A percentile compares a stretch with the other conserved stretches of the same genome.
phyloP scores from a whole-genome alignment of 2,113 vertebrate species.

The Poicephalus meyeri region DNA sequence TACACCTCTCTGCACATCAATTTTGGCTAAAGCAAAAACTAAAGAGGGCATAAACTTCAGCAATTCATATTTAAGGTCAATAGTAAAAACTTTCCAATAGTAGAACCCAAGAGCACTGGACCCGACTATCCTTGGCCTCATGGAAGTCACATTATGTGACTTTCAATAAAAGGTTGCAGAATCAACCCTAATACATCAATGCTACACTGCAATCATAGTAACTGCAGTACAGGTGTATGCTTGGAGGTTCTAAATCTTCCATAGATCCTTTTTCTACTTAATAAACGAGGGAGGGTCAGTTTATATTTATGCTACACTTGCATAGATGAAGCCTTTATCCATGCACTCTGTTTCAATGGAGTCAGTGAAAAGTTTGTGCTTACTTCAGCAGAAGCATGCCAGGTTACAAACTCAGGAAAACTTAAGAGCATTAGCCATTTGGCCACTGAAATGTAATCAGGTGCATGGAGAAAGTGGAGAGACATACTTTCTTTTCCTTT shows the following conservation, averaged over 20 bases:
- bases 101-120: not conserved
- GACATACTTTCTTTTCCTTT: not conserved
- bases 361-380: not conserved
- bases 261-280: not conserved
- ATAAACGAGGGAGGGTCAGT: not conserved
- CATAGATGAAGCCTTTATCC: fast-evolving
- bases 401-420: not conserved
- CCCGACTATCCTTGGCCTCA: not conserved
- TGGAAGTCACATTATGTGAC: not conserved
- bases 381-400: not conserved
- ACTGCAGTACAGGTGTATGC: not conserved
- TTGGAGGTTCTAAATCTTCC: not conserved
- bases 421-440: not conserved
- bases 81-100: not conserved
- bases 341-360: not conserved
- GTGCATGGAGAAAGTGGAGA: not conserved
- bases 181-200: not conserved
- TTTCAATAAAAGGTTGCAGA: not conserved
- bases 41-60: not conserved
- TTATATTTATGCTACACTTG: not conserved
- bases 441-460: not conserved
- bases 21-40: not conserved
- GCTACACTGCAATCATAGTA: not conserved
- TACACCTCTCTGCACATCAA: not conserved
- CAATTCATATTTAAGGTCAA: not conserved